phyloP scores from a whole-genome alignment of 2,113 vertebrate genomes.

The Circaetus gallicus region DNA sequence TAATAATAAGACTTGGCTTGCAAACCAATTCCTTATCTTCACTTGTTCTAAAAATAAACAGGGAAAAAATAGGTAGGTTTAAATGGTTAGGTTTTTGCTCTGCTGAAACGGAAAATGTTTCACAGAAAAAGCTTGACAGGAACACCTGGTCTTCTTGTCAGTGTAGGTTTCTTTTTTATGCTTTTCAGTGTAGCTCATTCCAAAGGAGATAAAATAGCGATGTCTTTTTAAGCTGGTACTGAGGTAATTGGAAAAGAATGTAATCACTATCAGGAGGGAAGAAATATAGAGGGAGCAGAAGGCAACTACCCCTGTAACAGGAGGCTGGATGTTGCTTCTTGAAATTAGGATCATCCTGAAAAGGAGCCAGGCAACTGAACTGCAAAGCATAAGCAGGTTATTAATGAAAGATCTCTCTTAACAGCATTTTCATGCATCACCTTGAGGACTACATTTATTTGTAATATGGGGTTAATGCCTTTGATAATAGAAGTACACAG shows the following conservation, averaged over 20 bases:
- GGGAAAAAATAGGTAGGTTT: background rate
- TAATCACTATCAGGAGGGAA: background rate
- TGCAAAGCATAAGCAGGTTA: background rate
- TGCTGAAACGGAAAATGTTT: background rate
- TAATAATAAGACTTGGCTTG: background rate
- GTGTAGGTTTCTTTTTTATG: background rate
- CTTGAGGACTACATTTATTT: background rate
- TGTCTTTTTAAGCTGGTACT: background rate
- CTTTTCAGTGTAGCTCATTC: background rate
- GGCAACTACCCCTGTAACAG: background rate
- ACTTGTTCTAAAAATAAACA: background rate
- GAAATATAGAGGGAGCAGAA: background rate
- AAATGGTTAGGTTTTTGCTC: background rate
- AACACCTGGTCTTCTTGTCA: background rate
- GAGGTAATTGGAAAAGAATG: conserved; percentile 10
- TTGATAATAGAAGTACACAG: background rate
- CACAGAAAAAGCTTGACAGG: background rate
- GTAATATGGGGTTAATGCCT: background rate
- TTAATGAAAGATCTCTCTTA: background rate
- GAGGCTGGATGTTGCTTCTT: background rate
- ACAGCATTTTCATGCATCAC: background rate
- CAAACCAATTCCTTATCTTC: background rate
- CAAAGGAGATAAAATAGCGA: background rate
- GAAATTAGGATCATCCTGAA: background rate
- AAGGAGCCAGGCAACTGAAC: background rate